These are phyloP conservation scores for Chelmon rostratus DNA, from an alignment of 2,797 vertebrate genomes.

Conservation along the genomic window DNA sequence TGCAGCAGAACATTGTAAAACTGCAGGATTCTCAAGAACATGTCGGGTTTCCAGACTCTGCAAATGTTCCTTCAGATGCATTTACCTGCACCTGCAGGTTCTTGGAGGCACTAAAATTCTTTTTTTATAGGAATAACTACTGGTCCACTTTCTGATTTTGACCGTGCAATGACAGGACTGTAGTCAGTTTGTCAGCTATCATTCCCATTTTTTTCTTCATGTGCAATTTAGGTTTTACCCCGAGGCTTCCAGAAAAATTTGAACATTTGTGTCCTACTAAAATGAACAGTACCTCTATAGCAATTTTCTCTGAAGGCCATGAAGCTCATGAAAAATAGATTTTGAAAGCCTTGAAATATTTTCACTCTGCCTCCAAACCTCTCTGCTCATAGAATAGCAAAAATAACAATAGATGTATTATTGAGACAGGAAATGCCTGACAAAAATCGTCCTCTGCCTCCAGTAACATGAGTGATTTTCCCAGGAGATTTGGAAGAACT, in stretches of 20 bases:
- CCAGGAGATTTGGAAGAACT: conserved; percentile 65
- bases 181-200: conserved; percentile 28
- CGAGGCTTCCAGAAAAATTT: conserved; percentile 46
- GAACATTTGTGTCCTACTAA: conserved; percentile 66
- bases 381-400: conserved; percentile 51
- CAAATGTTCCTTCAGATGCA: background rate
- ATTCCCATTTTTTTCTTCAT: conserved; percentile 35
- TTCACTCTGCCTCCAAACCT: conserved; percentile 60
- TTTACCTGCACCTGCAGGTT: background rate
- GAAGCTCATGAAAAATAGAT: conserved; percentile 75
- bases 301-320: conserved; percentile 71
- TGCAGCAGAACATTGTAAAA: background rate
- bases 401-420: conserved; percentile 76
- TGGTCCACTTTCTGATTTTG: conserved; percentile 3
- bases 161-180: conserved; percentile 1
- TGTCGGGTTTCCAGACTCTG: background rate
- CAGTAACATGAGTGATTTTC: conserved; percentile 74
- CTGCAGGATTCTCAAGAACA: background rate
- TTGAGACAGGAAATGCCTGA: conserved; percentile 74
- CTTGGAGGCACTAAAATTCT: background rate
- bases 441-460: conserved; percentile 70
- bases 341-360: conserved; percentile 75
- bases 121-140: conserved; percentile 8
- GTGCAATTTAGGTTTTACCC: conserved; percentile 42
- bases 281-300: conserved; percentile 52